Evolutionary conservation across 2,113 vertebrate genomes (phyloP).

Genomic region (Caracal caracal): DNA sequence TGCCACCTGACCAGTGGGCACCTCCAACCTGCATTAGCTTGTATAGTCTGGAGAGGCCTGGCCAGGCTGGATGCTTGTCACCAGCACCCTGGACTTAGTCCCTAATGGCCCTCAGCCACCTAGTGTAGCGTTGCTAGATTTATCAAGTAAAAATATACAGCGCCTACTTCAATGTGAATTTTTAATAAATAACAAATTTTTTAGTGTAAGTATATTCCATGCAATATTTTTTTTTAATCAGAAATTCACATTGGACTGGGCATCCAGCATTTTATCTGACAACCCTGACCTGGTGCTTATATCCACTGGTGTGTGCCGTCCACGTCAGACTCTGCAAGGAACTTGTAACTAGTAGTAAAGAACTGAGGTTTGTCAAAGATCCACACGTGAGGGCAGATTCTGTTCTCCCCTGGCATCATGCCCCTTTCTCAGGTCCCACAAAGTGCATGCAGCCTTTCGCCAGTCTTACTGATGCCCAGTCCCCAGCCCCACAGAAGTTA

Average conservation of each 20-base stretch:
- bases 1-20: neutral
- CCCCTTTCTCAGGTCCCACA: neutral
- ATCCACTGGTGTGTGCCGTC: neutral
- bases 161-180: neutral
- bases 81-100: neutral
- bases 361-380: neutral
- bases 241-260: neutral
- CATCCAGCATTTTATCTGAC: neutral
- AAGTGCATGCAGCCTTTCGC: neutral
- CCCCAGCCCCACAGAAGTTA: neutral
- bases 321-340: neutral
- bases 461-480: neutral
- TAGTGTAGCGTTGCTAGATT: neutral
- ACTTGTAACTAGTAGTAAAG: neutral
- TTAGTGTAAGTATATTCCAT: neutral
- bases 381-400: neutral
- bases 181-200: neutral
- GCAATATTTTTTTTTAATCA: neutral
- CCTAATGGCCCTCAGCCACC: too few relatives aligned
- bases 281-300: neutral
- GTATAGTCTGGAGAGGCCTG: neutral
- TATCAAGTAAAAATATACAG: neutral
- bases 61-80: neutral
- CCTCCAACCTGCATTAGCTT: neutral
- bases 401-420: neutral